Percentiles rank a stretch among this genome's conserved stretches.
These are phyloP conservation scores for Aspidiotus destructor DNA, from an alignment of 2,888 invertebrate genomes.

Conservation along the genomic window DNA sequence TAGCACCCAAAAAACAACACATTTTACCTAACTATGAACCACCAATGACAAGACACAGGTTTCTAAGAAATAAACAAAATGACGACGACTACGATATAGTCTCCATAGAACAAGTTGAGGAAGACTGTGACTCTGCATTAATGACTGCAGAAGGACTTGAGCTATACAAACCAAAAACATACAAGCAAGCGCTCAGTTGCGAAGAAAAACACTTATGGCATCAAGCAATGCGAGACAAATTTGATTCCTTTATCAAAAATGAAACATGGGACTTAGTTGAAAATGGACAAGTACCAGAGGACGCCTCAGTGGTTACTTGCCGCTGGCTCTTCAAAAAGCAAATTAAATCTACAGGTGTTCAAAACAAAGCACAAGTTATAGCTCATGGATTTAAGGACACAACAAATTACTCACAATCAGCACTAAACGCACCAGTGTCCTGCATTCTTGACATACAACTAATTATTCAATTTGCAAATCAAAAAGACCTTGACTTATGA, in stretches of 20 bases:
- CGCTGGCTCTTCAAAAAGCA: background rate
- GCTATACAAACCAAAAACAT: background rate
- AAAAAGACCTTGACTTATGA: background rate
- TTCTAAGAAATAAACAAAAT: background rate
- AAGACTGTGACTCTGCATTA: background rate
- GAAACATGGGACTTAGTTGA: background rate
- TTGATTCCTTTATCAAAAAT: background rate
- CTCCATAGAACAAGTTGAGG: background rate
- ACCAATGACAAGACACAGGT: background rate
- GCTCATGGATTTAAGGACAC: background rate
- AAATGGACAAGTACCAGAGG: background rate
- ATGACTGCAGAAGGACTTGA: background rate
- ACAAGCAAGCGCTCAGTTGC: background rate
- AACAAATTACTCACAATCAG: background rate
- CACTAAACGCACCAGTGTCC: background rate
- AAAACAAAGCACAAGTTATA: background rate
- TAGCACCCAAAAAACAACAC: background rate
- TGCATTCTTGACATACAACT: background rate
- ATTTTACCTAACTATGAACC: too few species aligned
- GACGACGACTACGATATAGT: background rate
- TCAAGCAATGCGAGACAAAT: background rate
- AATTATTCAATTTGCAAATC: background rate
- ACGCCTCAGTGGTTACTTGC: background rate
- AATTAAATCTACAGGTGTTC: background rate
- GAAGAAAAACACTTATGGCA: background rate